Base-by-base conservation (phyloP, 1,140 invertebrate genomes). In the Aleiodes sp. region DNA sequence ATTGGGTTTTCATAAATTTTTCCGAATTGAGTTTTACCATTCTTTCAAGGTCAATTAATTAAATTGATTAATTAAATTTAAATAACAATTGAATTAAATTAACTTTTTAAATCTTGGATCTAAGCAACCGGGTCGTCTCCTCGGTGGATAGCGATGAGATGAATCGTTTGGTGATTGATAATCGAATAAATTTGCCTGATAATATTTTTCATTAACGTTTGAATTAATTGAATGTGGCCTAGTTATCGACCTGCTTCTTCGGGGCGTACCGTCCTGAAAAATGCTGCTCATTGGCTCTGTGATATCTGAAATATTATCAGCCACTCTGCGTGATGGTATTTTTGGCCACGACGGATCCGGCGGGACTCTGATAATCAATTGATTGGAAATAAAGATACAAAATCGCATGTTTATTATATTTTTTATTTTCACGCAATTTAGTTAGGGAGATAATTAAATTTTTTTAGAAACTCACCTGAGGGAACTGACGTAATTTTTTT, bases 331-430 rank as follows among this genome's bases (percentile, higher is more conserved):
- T 26, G 61, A 59, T 4, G 83, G 83, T 71, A 85, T 80, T 79
- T 84, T 84, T 14, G 82, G 84, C 82, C 82, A 85, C 7, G 81
- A 82, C 10, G 78, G 78, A 73, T 85, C 83, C 8, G 73, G 72
- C n/a, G 82, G 83, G 59, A 83, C 65, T 63, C 83, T 85, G 72
- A 71, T 63, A 63, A 37, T 8, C 3, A 4, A 9, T 14, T 16
- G 14, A 46, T n/a, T n/a, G n/a, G n/a, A 46, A 46, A 46, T n/a
- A 1, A 16, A 16, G n/a, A 1, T 19, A 16, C 41, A 16, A 19
- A 14, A 46, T n/a, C 16, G 14, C 41, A 19, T n/a, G 19, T 46
- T 46, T 7, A n/a, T 14, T 14, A n/a, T 16, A 71, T 61, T 57
- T 59, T 37, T 61, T 3, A 39, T 33, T 41, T 21, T 35, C 2